A percentile compares a stretch with the other conserved stretches of the same genome.
phyloP scores from a whole-genome alignment of 2,888 invertebrate species.

The Esperia sulphurella region DNA sequence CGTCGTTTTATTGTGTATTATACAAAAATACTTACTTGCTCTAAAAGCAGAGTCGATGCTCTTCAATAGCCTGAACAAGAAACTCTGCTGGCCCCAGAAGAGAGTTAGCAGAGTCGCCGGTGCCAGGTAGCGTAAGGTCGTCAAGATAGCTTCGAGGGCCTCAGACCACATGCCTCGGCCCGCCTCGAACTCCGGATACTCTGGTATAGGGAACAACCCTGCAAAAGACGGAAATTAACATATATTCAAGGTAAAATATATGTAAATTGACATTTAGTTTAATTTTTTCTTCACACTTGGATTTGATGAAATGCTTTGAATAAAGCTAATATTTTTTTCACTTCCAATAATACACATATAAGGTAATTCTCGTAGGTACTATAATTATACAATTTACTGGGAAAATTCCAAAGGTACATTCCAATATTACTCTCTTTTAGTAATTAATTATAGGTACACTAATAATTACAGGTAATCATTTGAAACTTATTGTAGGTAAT shows the following conservation, averaged over 20 bases:
- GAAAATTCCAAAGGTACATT: no score
- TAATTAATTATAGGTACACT: no score
- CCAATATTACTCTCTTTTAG: no score
- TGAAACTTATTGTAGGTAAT: no score
- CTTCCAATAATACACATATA: no score
- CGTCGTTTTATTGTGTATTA: no score
- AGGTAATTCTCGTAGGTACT: no score
- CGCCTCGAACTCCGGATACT: conserved; percentile 63
- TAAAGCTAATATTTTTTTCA: no score
- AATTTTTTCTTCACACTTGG: background rate
- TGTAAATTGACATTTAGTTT: background rate
- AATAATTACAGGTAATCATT: no score
- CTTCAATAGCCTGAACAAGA: conserved; percentile 71
- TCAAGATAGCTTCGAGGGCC: conserved; percentile 61
- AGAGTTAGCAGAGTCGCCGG: conserved; percentile 77
- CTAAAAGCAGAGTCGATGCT: conserved; percentile 76
- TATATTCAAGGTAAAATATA: background rate
- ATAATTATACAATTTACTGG: no score
- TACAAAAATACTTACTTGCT: conserved; percentile 60
- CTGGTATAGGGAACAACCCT: conserved; percentile 73
- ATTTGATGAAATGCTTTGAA: background rate
- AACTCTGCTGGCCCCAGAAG: conserved; percentile 77
- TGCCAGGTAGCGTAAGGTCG: conserved; percentile 76
- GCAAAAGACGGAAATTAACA: conserved; percentile 23
- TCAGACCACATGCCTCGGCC: conserved; percentile 73